phyloP scores from a whole-genome alignment of 2,888 invertebrate genomes.

The Scaptomyza caliginosa region DNA sequence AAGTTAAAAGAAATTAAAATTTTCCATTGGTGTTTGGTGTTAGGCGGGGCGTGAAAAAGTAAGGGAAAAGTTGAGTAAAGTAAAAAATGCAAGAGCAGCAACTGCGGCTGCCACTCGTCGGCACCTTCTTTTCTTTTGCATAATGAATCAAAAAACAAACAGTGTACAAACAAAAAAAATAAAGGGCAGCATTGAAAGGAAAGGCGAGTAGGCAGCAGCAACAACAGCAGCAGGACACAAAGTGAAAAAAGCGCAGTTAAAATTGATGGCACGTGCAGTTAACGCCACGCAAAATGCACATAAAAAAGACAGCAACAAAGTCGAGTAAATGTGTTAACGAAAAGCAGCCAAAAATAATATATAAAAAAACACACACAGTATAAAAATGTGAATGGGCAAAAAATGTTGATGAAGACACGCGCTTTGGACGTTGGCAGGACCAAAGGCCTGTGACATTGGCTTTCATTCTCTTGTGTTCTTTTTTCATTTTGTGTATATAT shows the following conservation, averaged over 20 bases:
- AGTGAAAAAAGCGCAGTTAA: conserved; percentile 65
- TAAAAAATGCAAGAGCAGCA: conserved; percentile 11
- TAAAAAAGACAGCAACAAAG: conserved; percentile 57
- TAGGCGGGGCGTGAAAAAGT: conserved; percentile 29
- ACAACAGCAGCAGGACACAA: background rate
- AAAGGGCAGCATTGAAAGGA: conserved; percentile 8
- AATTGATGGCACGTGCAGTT: conserved; percentile 75
- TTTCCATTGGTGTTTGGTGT: conserved; percentile 44
- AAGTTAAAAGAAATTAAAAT: conserved; percentile 48
- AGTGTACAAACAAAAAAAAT: conserved; percentile 3
- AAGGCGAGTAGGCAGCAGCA: conserved; percentile 8
- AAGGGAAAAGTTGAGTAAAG: background rate
- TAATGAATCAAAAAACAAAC: conserved; percentile 47
- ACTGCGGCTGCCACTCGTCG: conserved; percentile 9
- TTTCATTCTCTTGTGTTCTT: conserved; percentile 3
- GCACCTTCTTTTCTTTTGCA: conserved; percentile 34
- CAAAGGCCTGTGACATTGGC: conserved; percentile 42
- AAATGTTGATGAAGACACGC: conserved; percentile 65
- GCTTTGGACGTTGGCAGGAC: conserved; percentile 24
- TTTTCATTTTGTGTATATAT: too few species aligned
- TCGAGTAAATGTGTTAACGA: conserved; percentile 50
- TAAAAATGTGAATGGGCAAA: conserved; percentile 37
- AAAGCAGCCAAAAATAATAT: conserved; percentile 35
- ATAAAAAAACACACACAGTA: conserved; percentile 4
- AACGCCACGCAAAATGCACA: conserved; percentile 73